Percentiles rank a stretch among this genome's conserved stretches.
These are phyloP conservation scores for Habroteleia sp. DNA, from an alignment of 2,888 invertebrate genomes.

Conservation along the genomic window DNA sequence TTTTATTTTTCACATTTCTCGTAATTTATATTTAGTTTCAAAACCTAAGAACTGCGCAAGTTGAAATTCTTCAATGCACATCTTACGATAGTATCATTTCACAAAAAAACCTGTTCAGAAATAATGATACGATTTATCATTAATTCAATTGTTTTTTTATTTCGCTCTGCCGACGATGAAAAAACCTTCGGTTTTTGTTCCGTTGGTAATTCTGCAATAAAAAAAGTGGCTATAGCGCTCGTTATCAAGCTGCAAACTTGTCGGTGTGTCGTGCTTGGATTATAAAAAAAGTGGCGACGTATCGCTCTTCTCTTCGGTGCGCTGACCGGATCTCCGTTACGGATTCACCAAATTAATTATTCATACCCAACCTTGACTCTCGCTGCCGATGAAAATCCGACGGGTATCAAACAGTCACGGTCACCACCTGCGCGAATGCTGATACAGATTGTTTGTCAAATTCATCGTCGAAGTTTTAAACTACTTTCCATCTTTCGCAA, in stretches of 20 bases:
- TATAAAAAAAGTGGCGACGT: constrained; percentile 28
- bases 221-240: constrained; percentile 7
- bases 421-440: constrained; percentile 24
- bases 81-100: too few species aligned
- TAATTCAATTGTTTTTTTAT: constrained; percentile 5
- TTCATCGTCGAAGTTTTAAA: background rate
- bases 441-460: constrained; percentile 36
- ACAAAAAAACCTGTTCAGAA: too few species aligned
- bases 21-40: too few species aligned
- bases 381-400: constrained; percentile 49
- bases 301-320: constrained; percentile 19
- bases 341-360: constrained; percentile 57
- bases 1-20: too few species aligned
- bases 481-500: constrained; percentile 1
- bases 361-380: constrained; percentile 59
- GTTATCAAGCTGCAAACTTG: constrained; percentile 21
- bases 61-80: background rate
- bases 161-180: constrained; percentile 1
- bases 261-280: constrained; percentile 35
- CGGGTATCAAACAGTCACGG: constrained; percentile 49
- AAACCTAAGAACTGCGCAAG: background rate
- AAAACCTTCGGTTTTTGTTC: constrained; percentile 31
- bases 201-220: background rate
- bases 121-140: background rate
- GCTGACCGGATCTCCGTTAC: constrained; percentile 58